Evolutionary conservation across 2,888 invertebrate genomes (phyloP), one percentile per base, ranked within the genome.

Genomic region (Phengaris arion): DNA sequence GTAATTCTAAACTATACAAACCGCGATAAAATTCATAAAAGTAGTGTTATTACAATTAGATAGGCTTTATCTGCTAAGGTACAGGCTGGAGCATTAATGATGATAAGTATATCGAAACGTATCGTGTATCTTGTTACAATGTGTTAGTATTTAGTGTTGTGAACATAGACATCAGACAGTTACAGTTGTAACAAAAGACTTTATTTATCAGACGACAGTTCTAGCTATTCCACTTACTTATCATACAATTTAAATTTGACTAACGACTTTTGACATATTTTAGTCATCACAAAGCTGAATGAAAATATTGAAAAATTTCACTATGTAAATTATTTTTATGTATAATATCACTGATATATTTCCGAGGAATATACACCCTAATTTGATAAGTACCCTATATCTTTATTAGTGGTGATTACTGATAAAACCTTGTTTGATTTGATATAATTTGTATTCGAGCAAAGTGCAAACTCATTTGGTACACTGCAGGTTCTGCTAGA

Each of bases 11-110:
- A 64, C 13, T 35, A 35, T 35, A 64, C 54, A 72, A 72, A 48
- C 12, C 4, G 5, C 5, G 35, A 55, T 45, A 55, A 55, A 52
- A 73, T 9, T 57, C 46, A 74, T 46, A 46, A 55, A 72, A 74
- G 57, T 7, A 3, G 6, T 74, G 46, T 57, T 46, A 57, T 55
- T 74, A 46, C 22, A 57, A 57, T 74, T 57, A 74, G 57, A 57
- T 55, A 74, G 46, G 15, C 57, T 73, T 73, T 74, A 74, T 74
- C 74, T 12, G 55, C 45, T 74, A 57, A 57, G 15, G 46, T 74
- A 46, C 74, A 48, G 54, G n/a, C 51, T 48, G 35, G 72, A 55
- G 15, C 54, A 55, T 55, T 54, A 64, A 64, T 22, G 22, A 59
- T 64, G 64, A 64, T 64, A 64, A 64, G 6, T 64, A 35, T 12